Percentiles rank a stretch among this genome's conserved stretches.
Evolutionary conservation across 2,113 vertebrate genomes (phyloP).

Genomic region (Monarcha castaneiventris): DNA sequence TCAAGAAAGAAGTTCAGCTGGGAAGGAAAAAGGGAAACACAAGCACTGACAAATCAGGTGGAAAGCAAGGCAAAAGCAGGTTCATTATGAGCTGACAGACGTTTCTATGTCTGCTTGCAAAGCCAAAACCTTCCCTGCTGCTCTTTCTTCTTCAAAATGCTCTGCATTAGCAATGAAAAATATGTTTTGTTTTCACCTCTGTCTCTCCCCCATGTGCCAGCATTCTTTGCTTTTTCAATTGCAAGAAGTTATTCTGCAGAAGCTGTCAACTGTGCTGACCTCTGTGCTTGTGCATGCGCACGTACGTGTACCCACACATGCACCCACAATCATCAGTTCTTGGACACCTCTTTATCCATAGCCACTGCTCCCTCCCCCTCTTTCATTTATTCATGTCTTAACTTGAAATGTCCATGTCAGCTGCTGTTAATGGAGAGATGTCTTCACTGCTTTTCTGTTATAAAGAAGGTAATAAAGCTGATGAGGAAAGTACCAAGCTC

Average conservation of each 20-base stretch:
- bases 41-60: not conserved
- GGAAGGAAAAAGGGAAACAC: slow-evolving; percentile 28
- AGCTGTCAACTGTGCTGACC: not conserved
- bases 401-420: not conserved
- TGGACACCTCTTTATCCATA: not conserved
- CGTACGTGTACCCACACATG: rapidly evolving
- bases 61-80: not conserved
- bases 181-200: not conserved
- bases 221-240: not conserved
- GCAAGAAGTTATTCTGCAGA: not conserved
- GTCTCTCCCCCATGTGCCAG: not conserved
- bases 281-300: rapidly evolving
- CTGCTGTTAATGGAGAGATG: not conserved
- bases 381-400: not conserved
- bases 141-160: not conserved
- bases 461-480: not conserved
- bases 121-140: not conserved
- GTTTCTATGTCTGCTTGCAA: not conserved
- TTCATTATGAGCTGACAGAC: slow-evolving; percentile 6
- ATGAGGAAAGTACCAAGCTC: not conserved
- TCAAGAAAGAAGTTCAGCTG: not conserved
- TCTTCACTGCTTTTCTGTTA: not conserved
- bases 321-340: not conserved
- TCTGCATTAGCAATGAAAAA: not conserved
- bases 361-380: not conserved